Evolutionary conservation across 1,140 invertebrate species (phyloP), one percentile per base, ranked within the genome.

Genomic region (Neodiprion virginianus): DNA sequence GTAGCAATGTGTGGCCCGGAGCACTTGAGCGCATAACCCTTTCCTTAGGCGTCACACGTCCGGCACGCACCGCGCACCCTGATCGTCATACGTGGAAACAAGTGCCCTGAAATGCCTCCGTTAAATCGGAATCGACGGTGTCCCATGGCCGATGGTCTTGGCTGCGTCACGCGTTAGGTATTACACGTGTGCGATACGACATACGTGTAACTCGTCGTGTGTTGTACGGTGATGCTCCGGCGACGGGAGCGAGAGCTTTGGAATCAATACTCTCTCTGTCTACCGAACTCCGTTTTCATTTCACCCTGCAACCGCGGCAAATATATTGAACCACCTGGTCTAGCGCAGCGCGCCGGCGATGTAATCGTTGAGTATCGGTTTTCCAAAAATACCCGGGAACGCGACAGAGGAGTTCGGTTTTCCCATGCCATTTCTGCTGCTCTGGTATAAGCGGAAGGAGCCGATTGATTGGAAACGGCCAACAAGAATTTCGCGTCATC

Each of bases 391-490:
- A 61, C 53, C 53, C 53, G 73, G 67, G 78, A 79, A 81, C 81
- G 79, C 82, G 83, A 86, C 87, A 85, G 87, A 83, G 87, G 87
- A 87, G 84, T 88, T 89, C 86, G 87, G 82, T 88, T 89, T 88
- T 89, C 87, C 87, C 86, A 72, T 61, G 47, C 78, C 72, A 78
- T 76, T 88, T 81, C 87, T 89, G 86, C 74, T 89, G 17, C 85
- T 87, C 88, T 89, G 88, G 79, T 89, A 88, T 76, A 79, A 78
- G 83, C 87, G 85, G 85, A 88, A 89, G 86, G 83, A 83, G 77
- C 86, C 87, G 86, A 89, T 89, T 89, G 88, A 89, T 89, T 88
- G 88, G 86, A 89, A 88, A 88, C 84, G 79, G 78, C 81, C 78
- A 81, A 79, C 79, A 75, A 28, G 79, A 71, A 77, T 79, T 77